Evolutionary conservation across 92 coral and sea anemone species (phyloP), one percentile per base, ranked within the genome.

Genomic region (Epizoanthus rinbou): DNA sequence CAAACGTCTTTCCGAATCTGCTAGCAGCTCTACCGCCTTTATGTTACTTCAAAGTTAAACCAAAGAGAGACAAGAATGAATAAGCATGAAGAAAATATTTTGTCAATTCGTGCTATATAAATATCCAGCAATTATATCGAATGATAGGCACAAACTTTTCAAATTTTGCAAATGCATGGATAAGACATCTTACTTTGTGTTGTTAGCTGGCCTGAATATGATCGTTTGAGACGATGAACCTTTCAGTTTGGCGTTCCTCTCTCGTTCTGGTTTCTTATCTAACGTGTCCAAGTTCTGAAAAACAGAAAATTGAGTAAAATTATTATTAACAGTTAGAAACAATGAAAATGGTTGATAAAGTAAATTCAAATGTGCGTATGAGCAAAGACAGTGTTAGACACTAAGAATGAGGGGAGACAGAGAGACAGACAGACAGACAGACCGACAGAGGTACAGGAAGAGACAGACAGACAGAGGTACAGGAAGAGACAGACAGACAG

Each of bases 131-230:
- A 50, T 31, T 18, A n/a, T n/a, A 37, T 47, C 58, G 13, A 21
- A 24, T 31, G 37, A 47, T 23, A 6, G 7, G 13, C 9, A 60
- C 83, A 79, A 79, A 4, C 19, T 18, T n/a, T 6, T 9, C 24
- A 16, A 71, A 19, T 24, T 53, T 0, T 19, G 0, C 56, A 3
- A 31, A 28, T 28, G 31, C 31, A 11, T 33, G 16, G 68, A 57
- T 17, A 60, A 56, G 69, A 14, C 2, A 82, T 11, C 86, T 83
- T 78, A 89, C 90, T 86, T 89, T 17, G 89, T 58, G 65, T 76
- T 91, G 84, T 93, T 87, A 10, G 97, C 97, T 17, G 97, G 97
- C 80, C 87, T 93, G 69, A 93, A 93, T 64, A 93, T 93, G 50
- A 93, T 91, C 13, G 97, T 91, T 75, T 90, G 93, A 2, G 97